These are phyloP conservation scores for Phainopepla nitens DNA, from an alignment of 2,113 vertebrate genomes.

Conservation along the genomic window DNA sequence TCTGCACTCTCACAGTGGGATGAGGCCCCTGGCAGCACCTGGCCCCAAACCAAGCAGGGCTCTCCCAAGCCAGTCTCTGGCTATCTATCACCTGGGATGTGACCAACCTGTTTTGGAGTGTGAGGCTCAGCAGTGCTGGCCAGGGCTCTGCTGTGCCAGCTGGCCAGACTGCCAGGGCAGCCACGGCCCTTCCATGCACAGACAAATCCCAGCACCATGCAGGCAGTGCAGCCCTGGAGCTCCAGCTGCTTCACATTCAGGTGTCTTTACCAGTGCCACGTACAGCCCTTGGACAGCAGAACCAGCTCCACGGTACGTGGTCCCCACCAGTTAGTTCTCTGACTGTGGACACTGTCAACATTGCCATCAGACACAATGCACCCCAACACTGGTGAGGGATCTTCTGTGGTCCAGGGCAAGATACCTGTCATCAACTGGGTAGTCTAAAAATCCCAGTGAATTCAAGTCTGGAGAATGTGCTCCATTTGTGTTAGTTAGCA, in stretches of 20 bases:
- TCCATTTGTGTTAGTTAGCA: not conserved
- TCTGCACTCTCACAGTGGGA: fast-evolving
- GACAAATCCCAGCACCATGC: not conserved
- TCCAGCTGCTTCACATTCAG: not conserved
- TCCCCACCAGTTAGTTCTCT: not conserved
- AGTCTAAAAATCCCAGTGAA: not conserved
- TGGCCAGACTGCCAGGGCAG: not conserved
- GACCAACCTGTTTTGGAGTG: not conserved
- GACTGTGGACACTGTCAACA: fast-evolving
- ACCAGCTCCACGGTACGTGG: fast-evolving
- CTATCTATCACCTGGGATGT: not conserved
- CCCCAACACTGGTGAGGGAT: fast-evolving
- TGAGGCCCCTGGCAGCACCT: not conserved
- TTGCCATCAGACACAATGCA: not conserved
- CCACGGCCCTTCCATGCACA: not conserved
- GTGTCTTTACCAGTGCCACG: not conserved
- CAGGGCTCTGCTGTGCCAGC: not conserved
- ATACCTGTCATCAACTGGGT: not conserved
- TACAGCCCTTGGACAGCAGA: not conserved
- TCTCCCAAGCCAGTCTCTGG: not conserved
- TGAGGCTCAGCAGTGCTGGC: not conserved
- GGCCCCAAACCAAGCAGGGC: not conserved
- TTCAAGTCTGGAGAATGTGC: not conserved
- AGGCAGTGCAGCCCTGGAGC: not conserved
- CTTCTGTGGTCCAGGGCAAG: not conserved